phyloP scores from a whole-genome alignment of 2,113 vertebrate genomes.

The Poeciliopsis turrubarensis region DNA sequence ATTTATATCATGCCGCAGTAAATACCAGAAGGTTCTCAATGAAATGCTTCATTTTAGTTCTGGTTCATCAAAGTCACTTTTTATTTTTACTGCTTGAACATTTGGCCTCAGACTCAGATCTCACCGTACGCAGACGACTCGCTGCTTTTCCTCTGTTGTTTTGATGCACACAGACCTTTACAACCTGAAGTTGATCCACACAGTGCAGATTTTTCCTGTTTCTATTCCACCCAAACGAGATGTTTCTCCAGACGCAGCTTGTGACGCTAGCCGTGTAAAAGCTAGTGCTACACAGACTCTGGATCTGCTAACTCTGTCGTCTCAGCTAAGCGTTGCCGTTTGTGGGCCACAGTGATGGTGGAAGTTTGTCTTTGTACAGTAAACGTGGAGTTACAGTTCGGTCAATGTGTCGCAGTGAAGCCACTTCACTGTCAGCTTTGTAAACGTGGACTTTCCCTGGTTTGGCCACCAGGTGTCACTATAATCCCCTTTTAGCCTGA shows the following conservation, averaged over 20 bases:
- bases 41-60: neutral
- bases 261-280: neutral
- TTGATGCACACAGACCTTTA: neutral
- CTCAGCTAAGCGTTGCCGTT: slow-evolving; percentile 1
- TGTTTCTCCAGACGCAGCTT: neutral
- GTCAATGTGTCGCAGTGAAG: slow-evolving; percentile 42
- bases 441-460: slow-evolving; percentile 44
- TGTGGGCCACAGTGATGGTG: slow-evolving; percentile 41
- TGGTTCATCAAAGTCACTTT: neutral
- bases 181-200: neutral
- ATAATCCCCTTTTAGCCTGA: slow-evolving; percentile 8
- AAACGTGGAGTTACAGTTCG: slow-evolving; percentile 43
- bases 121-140: slow-evolving; percentile 35
- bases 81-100: neutral
- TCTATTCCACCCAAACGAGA: neutral
- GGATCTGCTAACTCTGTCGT: slow-evolving; percentile 4
- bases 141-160: slow-evolving; percentile 14
- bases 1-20: neutral
- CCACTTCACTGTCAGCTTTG: slow-evolving; percentile 31
- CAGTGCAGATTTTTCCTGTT: neutral
- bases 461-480: slow-evolving; percentile 49
- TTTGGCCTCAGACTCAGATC: neutral
- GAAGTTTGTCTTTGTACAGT: slow-evolving; percentile 55
- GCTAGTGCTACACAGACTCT: slow-evolving; percentile 3
- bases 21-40: neutral